phyloP scores from a whole-genome alignment of 2,797 vertebrate genomes.

The Pipistrellus kuhlii region DNA sequence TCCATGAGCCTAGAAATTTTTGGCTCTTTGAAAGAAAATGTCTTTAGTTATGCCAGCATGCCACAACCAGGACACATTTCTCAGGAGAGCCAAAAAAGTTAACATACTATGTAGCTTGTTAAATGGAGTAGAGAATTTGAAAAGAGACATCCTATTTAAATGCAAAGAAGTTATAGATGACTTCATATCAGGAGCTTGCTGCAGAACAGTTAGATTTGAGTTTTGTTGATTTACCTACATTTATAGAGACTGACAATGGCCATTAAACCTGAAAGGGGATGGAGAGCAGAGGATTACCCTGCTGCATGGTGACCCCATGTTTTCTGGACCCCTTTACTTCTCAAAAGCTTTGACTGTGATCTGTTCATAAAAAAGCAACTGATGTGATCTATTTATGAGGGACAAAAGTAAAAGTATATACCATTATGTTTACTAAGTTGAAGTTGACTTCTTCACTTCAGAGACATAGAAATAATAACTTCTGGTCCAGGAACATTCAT shows the following conservation, averaged over 20 bases:
- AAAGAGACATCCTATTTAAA: not conserved
- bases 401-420: not conserved
- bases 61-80: not conserved
- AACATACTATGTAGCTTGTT: not conserved
- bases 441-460: not conserved
- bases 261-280: not conserved
- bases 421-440: not conserved
- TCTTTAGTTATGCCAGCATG: slow-evolving; percentile 53
- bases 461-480: not conserved
- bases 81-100: slow-evolving; percentile 13
- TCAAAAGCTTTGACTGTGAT: not conserved
- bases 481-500: not conserved
- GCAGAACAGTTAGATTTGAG: not conserved
- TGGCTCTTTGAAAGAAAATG: slow-evolving; percentile 27
- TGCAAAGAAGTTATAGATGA: slow-evolving; percentile 16
- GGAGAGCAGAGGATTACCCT: not conserved
- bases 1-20: slow-evolving; percentile 46
- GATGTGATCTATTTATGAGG: not conserved
- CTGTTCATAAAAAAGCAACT: not conserved
- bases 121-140: slow-evolving; percentile 58
- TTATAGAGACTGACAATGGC: slow-evolving; percentile 41
- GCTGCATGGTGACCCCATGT: not conserved
- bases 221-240: slow-evolving; percentile 30
- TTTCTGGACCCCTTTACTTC: not conserved
- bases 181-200: not conserved